These are phyloP conservation scores for Megathymus violae DNA, from an alignment of 1,140 invertebrate species.

Conservation along the genomic window DNA sequence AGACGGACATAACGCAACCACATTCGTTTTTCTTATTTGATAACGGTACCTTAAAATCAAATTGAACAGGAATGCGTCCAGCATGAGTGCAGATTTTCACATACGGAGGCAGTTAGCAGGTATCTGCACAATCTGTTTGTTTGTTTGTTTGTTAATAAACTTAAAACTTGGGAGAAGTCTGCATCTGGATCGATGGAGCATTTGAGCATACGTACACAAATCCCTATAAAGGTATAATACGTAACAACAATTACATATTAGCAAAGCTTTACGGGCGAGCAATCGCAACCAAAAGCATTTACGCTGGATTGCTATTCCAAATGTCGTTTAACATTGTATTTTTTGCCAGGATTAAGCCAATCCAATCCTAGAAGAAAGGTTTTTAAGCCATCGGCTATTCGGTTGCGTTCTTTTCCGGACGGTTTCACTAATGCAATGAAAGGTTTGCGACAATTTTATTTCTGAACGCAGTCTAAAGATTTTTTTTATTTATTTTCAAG, in stretches of 20 bases:
- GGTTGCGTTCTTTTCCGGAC: conserved; percentile 19
- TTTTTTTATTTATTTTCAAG: conserved; percentile 12
- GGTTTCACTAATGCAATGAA: conserved; percentile 17
- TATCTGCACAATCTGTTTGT: too few species aligned
- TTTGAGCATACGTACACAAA: too few species aligned
- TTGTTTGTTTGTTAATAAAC: too few species aligned
- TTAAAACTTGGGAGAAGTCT: too few species aligned
- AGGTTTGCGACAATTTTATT: conserved; percentile 27
- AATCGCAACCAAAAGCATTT: background rate
- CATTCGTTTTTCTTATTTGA: too few species aligned
- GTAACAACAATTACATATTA: conserved; percentile 4
- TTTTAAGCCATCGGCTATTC: conserved; percentile 17
- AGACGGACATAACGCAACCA: too few species aligned
- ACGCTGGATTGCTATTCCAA: conserved; percentile 8
- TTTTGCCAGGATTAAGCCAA: conserved; percentile 11
- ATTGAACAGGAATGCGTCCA: too few species aligned
- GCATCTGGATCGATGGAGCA: too few species aligned
- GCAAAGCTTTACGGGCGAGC: conserved; percentile 4
- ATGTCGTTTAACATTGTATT: conserved; percentile 14
- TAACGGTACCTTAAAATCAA: too few species aligned
- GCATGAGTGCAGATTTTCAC: too few species aligned
- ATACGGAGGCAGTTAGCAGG: too few species aligned
- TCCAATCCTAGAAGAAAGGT: conserved; percentile 26
- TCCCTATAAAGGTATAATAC: too few species aligned
- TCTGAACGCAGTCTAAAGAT: conserved; percentile 19